A percentile compares a stretch with the other conserved stretches of the same genome.
Conservation (phyloP, 2,797 vertebrate species). For the Rhinichthys osculus region DNA sequence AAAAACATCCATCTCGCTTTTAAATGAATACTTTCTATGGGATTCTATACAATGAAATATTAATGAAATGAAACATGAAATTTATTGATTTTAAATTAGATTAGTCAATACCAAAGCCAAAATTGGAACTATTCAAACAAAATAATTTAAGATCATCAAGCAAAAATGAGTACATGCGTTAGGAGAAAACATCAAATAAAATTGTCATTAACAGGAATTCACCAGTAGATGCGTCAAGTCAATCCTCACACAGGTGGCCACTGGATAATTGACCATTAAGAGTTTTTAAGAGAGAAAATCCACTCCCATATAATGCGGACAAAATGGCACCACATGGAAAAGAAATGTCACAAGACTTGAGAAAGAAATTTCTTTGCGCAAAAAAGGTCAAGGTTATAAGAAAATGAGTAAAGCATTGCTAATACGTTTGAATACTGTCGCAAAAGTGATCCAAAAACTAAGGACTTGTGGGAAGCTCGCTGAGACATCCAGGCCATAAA, state of each 20-base stretch:
- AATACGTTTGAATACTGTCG: no score
- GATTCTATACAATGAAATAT: neutral
- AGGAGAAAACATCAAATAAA: neutral
- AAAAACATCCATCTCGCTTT: neutral
- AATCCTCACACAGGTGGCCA: no score
- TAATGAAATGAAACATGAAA: no score
- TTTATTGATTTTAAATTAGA: neutral
- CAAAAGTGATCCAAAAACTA: no score
- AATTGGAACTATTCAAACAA: neutral
- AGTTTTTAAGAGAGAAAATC: neutral
- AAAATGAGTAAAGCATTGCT: no score
- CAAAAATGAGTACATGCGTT: neutral
- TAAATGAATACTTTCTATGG: neutral
- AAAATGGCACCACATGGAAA: constrained; percentile 21
- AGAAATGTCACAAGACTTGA: neutral
- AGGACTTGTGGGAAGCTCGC: no score
- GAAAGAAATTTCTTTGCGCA: neutral
- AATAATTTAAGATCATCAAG: neutral
- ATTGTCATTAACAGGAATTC: no score
- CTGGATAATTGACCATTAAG: neutral
- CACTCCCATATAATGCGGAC: neutral
- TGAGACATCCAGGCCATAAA: no score
- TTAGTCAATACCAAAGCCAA: neutral
- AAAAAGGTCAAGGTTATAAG: no score
- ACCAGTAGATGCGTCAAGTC: no score